Conservation (phyloP, 2,888 invertebrate genomes). For the Gastracanthus pulcherrimus region DNA sequence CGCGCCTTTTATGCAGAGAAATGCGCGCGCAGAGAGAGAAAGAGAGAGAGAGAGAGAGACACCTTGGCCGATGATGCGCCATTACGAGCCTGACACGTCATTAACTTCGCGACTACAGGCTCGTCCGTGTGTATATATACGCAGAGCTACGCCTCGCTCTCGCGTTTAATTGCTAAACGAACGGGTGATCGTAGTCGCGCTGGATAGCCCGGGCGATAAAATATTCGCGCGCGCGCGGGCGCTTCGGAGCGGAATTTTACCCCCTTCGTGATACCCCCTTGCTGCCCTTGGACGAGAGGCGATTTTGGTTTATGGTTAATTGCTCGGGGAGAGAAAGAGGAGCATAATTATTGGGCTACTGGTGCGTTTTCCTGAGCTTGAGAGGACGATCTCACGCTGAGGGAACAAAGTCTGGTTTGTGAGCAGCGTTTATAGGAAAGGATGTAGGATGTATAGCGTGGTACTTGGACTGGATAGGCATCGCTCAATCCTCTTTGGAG, state of each 20-base stretch:
- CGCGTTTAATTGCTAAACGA: constrained; percentile 67
- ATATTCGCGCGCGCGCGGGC: constrained; percentile 21
- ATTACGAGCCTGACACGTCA: constrained; percentile 75
- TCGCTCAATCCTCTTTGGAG: neutral
- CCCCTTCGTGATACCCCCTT: neutral
- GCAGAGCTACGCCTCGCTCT: constrained; percentile 55
- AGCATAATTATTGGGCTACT: neutral
- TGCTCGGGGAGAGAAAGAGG: neutral
- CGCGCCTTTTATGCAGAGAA: constrained; percentile 65
- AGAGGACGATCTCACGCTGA: constrained; percentile 15
- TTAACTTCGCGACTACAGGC: constrained; percentile 71
- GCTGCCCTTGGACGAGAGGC: neutral
- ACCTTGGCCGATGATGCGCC: constrained; percentile 71
- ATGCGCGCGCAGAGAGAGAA: constrained; percentile 70
- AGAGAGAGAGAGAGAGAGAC: constrained; percentile 45
- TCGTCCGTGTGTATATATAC: too few species aligned
- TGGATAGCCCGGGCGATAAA: constrained; percentile 59
- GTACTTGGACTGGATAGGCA: neutral
- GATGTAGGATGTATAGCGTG: too few species aligned
- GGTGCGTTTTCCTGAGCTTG: neutral
- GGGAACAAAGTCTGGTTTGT: neutral
- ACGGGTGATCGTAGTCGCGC: constrained; percentile 56
- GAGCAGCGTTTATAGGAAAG: neutral
- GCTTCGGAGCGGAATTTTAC: constrained; percentile 29
- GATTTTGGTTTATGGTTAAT: constrained; percentile 46